Conservation (phyloP, 1,140 invertebrate genomes). For the Saccostrea cuccullata region DNA sequence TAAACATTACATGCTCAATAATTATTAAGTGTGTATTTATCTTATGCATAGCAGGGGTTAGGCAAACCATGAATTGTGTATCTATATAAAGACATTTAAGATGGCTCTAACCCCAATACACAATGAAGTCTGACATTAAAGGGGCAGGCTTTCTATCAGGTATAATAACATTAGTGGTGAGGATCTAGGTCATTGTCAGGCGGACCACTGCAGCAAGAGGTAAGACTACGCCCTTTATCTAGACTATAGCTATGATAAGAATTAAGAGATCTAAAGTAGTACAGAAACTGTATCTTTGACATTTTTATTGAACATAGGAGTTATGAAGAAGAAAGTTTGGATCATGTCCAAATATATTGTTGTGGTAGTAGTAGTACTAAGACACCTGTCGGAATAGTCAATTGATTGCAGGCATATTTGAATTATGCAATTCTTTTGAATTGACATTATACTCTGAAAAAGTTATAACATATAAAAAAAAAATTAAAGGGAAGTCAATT, state of each 20-base stretch:
- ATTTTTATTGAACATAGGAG: neutral
- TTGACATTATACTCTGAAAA: too few species aligned
- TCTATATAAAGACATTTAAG: neutral
- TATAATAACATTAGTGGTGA: neutral
- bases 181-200: neutral
- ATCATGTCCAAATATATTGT: neutral
- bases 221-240: neutral
- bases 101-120: constrained; percentile 24
- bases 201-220: neutral
- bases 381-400: neutral
- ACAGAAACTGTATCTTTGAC: neutral
- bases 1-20: neutral
- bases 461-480: too few species aligned
- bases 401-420: neutral
- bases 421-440: neutral
- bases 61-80: constrained; percentile 13
- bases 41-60: constrained; percentile 1
- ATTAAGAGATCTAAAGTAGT: neutral
- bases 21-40: constrained; percentile 9
- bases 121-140: constrained; percentile 32
- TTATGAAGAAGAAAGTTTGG: neutral
- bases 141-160: neutral
- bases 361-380: neutral
- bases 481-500: neutral
- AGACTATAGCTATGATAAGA: neutral